Evolutionary conservation across 2,797 vertebrate genomes (phyloP).

Genomic region (Halcyon leucocephala): DNA sequence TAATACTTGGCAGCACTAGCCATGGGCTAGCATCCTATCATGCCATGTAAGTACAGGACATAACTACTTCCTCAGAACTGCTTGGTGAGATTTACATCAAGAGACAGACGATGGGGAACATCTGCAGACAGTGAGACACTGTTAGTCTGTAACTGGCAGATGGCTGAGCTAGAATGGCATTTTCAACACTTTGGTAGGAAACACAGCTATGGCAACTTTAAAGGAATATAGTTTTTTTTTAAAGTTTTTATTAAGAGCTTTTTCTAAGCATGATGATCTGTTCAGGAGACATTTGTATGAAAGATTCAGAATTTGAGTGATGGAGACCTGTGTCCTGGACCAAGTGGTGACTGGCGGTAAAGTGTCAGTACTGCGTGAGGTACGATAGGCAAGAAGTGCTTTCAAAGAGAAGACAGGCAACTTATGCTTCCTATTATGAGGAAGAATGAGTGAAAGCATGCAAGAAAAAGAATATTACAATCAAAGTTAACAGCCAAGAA

Average conservation of each 20-base stretch:
- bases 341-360: neutral
- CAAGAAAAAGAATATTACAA: neutral
- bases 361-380: neutral
- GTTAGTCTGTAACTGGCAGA: neutral
- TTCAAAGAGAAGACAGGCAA: neutral
- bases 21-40: neutral
- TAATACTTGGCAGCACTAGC: neutral
- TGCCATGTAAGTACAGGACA: neutral
- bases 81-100: neutral
- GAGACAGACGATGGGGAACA: neutral
- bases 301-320: neutral
- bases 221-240: neutral
- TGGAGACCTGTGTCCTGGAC: neutral
- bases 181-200: neutral
- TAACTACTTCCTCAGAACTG: neutral
- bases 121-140: neutral
- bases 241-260: neutral
- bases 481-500: neutral
- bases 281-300: neutral
- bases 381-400: neutral
- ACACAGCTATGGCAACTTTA: neutral
- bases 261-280: neutral
- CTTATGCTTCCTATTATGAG: neutral
- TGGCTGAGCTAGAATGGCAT: rapidly evolving
- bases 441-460: neutral